phyloP scores from a whole-genome alignment of 53 echinoderm and acorn worm genomes.

The Arbacia lixula region DNA sequence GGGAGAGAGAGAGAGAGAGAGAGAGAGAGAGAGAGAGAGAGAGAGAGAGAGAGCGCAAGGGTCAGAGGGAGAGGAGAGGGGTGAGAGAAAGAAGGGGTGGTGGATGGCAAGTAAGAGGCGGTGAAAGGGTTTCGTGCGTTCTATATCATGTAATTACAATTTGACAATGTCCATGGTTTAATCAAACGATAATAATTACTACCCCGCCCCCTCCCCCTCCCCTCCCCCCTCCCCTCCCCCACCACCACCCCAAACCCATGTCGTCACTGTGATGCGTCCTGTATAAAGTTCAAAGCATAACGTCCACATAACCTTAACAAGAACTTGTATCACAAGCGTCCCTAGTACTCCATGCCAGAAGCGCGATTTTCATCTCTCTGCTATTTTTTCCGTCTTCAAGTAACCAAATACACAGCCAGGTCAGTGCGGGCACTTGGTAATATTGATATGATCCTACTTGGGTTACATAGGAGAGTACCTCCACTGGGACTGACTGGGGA shows the following conservation, averaged over 20 bases:
- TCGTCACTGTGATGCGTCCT: too few species aligned
- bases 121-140: background rate
- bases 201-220: too few species aligned
- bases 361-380: background rate
- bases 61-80: too few species aligned
- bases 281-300: too few species aligned
- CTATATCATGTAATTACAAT: conserved; percentile 41
- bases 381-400: conserved; percentile 12
- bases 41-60: background rate
- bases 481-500: conserved; percentile 31
- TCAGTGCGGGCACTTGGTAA: conserved; percentile 12
- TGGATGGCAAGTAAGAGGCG: background rate
- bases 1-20: background rate
- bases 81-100: background rate
- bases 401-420: conserved; percentile 41
- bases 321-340: too few species aligned
- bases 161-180: conserved; percentile 25
- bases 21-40: background rate
- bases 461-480: conserved; percentile 51
- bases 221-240: too few species aligned
- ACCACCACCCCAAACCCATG: too few species aligned
- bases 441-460: conserved; percentile 50
- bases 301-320: too few species aligned
- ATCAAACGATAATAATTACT: conserved; percentile 23
- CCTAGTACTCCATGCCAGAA: background rate